Conservation (phyloP, 37 sponge, comb jelly and placozoan genomes). For the Diacarnus erythraeanus region DNA sequence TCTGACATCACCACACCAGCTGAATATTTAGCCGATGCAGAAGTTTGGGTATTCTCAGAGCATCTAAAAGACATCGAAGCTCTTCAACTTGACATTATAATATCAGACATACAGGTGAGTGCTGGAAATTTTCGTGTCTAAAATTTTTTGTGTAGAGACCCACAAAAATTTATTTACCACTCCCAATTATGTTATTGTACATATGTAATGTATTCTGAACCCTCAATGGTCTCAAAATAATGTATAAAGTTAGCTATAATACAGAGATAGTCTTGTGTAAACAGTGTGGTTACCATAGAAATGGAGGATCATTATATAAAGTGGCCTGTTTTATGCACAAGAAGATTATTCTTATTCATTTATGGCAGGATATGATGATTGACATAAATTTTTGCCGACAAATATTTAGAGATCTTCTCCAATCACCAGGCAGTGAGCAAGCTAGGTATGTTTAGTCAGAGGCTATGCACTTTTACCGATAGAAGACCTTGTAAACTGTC, state of each 20-base stretch:
- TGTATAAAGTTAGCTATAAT: background rate
- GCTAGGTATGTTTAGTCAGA: too few species aligned
- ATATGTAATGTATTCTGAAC: background rate
- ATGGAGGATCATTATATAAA: background rate
- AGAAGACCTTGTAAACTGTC: too few species aligned
- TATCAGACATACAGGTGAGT: slow-evolving; percentile 38
- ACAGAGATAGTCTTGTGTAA: background rate
- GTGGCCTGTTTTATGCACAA: background rate
- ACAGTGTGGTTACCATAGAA: background rate
- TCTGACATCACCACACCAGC: background rate
- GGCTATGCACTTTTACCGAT: too few species aligned
- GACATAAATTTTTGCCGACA: slow-evolving; percentile 28
- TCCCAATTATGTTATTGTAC: background rate
- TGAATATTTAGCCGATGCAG: slow-evolving; percentile 51
- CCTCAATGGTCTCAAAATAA: background rate
- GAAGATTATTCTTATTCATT: background rate
- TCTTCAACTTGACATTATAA: slow-evolving; percentile 37
- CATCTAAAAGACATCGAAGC: slow-evolving; percentile 31
- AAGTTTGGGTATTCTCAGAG: slow-evolving; percentile 60
- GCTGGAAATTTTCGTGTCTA: too few species aligned
- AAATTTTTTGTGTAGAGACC: too few species aligned
- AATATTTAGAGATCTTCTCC: slow-evolving; percentile 15
- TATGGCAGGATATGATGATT: slow-evolving; percentile 41
- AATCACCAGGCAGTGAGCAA: background rate
- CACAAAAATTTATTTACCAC: too few species aligned